Evolutionary conservation across 2,888 invertebrate species (phyloP), one percentile per base, ranked within the genome.

Genomic region (Nipponacmea schrenckii): DNA sequence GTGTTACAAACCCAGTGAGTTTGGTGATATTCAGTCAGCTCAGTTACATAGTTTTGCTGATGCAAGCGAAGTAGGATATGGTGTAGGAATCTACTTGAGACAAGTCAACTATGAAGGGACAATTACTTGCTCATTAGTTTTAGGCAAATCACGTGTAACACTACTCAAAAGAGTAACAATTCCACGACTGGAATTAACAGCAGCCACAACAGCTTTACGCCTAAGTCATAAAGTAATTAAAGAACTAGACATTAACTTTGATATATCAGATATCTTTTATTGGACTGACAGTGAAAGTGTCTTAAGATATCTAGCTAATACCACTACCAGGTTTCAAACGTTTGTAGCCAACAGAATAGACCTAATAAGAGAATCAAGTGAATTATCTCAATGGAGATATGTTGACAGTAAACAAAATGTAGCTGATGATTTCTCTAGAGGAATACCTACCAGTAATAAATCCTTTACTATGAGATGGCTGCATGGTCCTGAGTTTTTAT

Each of bases 1-100:
- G 24, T 68, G 62, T 50, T 64, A 45, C 56, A 63, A 64, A 56
- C 65, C 65, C 17, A 17, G 1, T 5, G 65, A 44, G 14, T 65
- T 46, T n/a, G 45, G 46, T 24, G 20, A 56, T 10, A 17, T 50
- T 10, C 24, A 45, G 15, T 14, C n/a, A 10, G 17, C 15, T 8
- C 50, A 69, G 31, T 45, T 71, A 39, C 71, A 71, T 27, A 56
- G 69, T 56, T 69, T 71, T 20, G 17, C 50, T n/a, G 71, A 71
- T 62, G 71, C 67, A n/a, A 69, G 69, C 20, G 31, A 69, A 50
- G 24, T 17, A 10, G 71, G 68, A 14, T 69, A 31, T 24, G 71
- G 71, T 20, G 31, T 31, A 20, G 71, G 70, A 45, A 26, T 68
- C 12, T 71, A 71, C 44, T 14, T 71, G 10, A 27, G 71, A 14